These are phyloP conservation scores for Hyperoplus lanceolatus DNA, from an alignment of 2,797 vertebrate genomes.

Conservation along the genomic window DNA sequence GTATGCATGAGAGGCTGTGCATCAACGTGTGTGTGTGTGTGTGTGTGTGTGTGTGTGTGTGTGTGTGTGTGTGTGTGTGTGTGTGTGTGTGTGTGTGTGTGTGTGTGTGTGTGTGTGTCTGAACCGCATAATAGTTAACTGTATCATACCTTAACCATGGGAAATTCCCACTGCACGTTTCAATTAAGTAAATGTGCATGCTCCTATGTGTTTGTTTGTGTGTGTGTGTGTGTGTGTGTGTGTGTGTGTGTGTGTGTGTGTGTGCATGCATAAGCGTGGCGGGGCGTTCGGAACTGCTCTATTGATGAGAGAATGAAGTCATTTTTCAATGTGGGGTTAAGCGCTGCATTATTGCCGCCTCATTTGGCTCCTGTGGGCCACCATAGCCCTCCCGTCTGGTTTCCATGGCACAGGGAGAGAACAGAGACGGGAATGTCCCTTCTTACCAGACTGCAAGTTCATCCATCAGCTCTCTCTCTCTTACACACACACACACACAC, in stretches of 20 bases:
- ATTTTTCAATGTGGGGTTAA: slow-evolving; percentile 87
- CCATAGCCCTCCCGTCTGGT: slow-evolving; percentile 87
- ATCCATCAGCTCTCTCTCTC: slow-evolving; percentile 72
- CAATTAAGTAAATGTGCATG: slow-evolving; percentile 49
- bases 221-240: slow-evolving; percentile 23
- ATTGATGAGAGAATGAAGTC: slow-evolving; percentile 89
- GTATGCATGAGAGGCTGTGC: slow-evolving; percentile 61
- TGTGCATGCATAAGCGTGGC: slow-evolving; percentile 81
- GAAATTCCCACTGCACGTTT: slow-evolving; percentile 73
- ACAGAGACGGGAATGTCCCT: slow-evolving; percentile 86
- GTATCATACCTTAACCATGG: slow-evolving; percentile 69
- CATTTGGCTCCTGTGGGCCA: slow-evolving; percentile 89
- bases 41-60: slow-evolving; percentile 50
- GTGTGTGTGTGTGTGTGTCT: slow-evolving; percentile 21
- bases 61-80: slow-evolving; percentile 27
- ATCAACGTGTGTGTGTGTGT: slow-evolving; percentile 30
- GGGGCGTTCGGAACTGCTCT: slow-evolving; percentile 83
- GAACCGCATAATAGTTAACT: slow-evolving; percentile 63
- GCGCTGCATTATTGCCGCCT: slow-evolving; percentile 88
- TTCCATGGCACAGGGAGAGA: slow-evolving; percentile 84
- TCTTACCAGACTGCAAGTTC: slow-evolving; percentile 84
- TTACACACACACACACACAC: slow-evolving; percentile 49
- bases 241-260: slow-evolving; percentile 51
- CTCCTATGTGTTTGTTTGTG: not conserved
- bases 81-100: slow-evolving; percentile 50